A percentile compares a stretch with the other conserved stretches of the same genome.
Conservation (phyloP, 1,140 invertebrate genomes). For the Heterodera schachtii region DNA sequence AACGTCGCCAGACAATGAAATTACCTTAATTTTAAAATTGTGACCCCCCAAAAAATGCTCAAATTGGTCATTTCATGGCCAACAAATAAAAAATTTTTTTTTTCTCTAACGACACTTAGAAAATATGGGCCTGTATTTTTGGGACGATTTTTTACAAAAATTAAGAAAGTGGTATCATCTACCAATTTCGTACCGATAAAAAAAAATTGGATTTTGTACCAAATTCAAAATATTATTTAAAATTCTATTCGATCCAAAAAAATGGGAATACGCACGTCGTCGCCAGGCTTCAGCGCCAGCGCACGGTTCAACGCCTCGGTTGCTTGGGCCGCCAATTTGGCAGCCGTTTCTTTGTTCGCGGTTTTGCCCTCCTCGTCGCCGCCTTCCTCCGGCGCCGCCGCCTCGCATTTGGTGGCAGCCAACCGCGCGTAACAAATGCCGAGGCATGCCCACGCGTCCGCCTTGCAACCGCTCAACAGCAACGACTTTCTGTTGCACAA, state of each 20-base stretch:
- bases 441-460: slow-evolving; percentile 45
- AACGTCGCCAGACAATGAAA: too few relatives aligned
- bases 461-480: slow-evolving; percentile 36
- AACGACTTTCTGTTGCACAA: slow-evolving; percentile 37
- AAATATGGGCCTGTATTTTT: too few relatives aligned
- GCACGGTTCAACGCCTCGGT: slow-evolving; percentile 47
- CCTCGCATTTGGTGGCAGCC: slow-evolving; percentile 10
- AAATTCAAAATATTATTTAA: too few relatives aligned
- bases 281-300: slow-evolving; percentile 47
- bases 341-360: background rate
- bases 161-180: too few relatives aligned
- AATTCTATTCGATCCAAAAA: background rate
- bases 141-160: too few relatives aligned
- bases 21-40: too few relatives aligned
- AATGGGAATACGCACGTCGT: slow-evolving; percentile 28
- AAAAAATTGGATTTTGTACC: background rate
- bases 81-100: too few relatives aligned
- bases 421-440: slow-evolving; percentile 46
- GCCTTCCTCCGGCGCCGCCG: too few relatives aligned
- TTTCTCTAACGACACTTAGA: too few relatives aligned
- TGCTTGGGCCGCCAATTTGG: slow-evolving; percentile 31
- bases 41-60: too few relatives aligned
- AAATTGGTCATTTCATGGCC: too few relatives aligned
- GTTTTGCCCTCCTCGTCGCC: background rate
- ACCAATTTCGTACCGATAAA: background rate